Evolutionary conservation across 1,140 invertebrate genomes (phyloP), one percentile per base, ranked within the genome.

Genomic region (Chironomus striatipennis): DNA sequence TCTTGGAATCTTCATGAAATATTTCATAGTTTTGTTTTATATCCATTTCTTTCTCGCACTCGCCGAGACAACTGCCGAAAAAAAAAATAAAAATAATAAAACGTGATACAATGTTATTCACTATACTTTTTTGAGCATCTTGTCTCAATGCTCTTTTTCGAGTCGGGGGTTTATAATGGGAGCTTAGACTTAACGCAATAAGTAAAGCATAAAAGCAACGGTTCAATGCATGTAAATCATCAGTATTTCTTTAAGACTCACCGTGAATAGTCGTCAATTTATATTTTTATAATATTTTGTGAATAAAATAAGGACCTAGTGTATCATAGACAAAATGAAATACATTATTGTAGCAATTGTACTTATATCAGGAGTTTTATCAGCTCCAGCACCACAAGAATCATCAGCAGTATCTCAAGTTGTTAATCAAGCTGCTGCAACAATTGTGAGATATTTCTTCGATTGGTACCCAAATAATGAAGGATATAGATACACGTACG

Each of bases 401-500:
- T 70, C 65, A 67, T n/a, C 47, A 57, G 5, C 47, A 57, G 12
- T 5, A 57, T 57, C 24, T 34, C 24, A 34, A 34, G 24, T 34
- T 34, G 24, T 34, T 34, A 34, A 8, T 34, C 47, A 9, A 64
- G 4, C 8, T 7, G n/a, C 43, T 1, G n/a, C 43, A 6, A 5
- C 20, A 67, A 24, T 74, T 15, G 64, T 74, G 8, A 43, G 74
- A 65, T 74, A 74, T 18, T 43, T 65, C 20, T 64, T 47, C 21
- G 34, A 74, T 42, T n/a, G 47, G 47, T 57, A 65, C 20, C 43
- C 20, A 20, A 42, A n/a, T 9, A 2, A 7, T 42, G 74, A 67
- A 5, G 24, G 43, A 34, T 74, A 74, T n/a, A 21, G 15, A 74
- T 74, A 24, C 74, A 74, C 74, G 74, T 74, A n/a, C n/a, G n/a